Conservation (phyloP, 1,140 invertebrate species). For the Drosophila tsacasi region DNA sequence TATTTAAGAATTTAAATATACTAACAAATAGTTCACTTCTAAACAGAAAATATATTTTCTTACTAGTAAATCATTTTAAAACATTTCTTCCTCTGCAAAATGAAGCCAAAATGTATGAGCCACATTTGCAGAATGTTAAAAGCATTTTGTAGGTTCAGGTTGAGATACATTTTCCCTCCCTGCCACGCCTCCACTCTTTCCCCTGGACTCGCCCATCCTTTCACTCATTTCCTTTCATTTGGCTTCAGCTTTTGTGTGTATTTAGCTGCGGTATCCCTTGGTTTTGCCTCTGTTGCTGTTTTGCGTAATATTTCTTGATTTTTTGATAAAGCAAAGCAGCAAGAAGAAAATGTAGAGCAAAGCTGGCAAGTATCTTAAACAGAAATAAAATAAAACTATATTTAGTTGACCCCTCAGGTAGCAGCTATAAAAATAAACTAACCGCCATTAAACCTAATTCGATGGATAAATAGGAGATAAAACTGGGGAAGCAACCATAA, state of each 20-base stretch:
- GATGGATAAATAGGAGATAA: conserved; percentile 5
- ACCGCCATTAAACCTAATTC: conserved; percentile 12
- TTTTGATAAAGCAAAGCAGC: conserved; percentile 19
- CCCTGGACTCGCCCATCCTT: conserved; percentile 17
- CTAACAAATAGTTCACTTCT: neutral
- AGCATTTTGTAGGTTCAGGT: conserved; percentile 64
- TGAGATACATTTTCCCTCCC: conserved; percentile 8
- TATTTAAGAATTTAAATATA: neutral
- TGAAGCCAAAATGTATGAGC: conserved; percentile 61
- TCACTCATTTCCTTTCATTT: conserved; percentile 55
- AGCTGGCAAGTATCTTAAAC: neutral
- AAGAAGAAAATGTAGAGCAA: neutral
- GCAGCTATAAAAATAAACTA: conserved; percentile 18
- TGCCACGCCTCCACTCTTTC: neutral
- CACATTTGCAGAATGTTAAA: conserved; percentile 70
- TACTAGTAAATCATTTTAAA: neutral
- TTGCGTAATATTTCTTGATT: conserved; percentile 62
- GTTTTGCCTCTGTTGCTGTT: conserved; percentile 37
- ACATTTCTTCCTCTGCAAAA: conserved; percentile 3
- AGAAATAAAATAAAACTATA: neutral
- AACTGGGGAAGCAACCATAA: neutral
- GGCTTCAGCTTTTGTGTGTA: conserved; percentile 24
- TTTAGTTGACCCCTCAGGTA: conserved; percentile 17
- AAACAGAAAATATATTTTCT: neutral
- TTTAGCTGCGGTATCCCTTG: conserved; percentile 25